phyloP scores from a whole-genome alignment of 2,797 vertebrate genomes.

The Myotis myotis region DNA sequence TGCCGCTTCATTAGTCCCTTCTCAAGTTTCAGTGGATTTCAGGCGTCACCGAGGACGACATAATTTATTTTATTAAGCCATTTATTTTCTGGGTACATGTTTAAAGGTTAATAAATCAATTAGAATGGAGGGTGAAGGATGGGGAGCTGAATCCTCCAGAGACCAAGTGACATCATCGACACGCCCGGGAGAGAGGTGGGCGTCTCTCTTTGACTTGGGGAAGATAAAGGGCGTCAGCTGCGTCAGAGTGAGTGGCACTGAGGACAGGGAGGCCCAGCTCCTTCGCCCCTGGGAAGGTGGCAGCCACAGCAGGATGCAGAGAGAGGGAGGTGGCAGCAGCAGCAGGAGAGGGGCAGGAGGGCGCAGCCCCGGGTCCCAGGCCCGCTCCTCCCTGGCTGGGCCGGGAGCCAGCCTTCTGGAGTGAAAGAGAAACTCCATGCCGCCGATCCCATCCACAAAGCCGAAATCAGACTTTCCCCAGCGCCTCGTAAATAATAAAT shows the following conservation, averaged over 20 bases:
- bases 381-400: accelerated
- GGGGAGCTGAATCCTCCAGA: background rate
- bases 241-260: accelerated
- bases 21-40: constrained; percentile 78
- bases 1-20: constrained; percentile 78
- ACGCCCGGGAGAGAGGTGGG: background rate
- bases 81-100: constrained; percentile 85
- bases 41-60: constrained; percentile 70
- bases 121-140: constrained; percentile 75
- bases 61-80: constrained; percentile 85
- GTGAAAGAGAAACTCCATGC: background rate
- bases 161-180: background rate
- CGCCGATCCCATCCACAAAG: background rate
- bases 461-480: background rate
- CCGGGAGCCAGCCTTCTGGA: background rate
- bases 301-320: no score
- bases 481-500: constrained; percentile 14
- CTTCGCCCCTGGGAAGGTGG: accelerated
- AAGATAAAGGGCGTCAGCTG: background rate
- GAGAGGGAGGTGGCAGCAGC: accelerated
- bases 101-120: constrained; percentile 85
- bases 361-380: accelerated
- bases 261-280: background rate
- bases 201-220: background rate
- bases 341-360: accelerated